phyloP scores from a whole-genome alignment of 2,888 invertebrate genomes.

The Gerris lacustris region DNA sequence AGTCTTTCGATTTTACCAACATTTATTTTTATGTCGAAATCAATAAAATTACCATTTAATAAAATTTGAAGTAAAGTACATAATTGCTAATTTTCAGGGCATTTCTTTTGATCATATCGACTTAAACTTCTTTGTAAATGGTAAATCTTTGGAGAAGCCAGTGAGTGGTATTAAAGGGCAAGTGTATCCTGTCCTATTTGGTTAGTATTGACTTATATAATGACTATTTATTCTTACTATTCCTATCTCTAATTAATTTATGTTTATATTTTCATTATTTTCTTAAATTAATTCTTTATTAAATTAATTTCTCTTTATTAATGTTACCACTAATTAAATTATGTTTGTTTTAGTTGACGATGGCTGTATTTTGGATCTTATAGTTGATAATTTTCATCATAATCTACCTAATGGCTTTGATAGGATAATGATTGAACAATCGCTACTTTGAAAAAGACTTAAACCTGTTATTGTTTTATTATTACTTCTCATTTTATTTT shows the following conservation, averaged over 20 bases:
- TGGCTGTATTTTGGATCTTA: slow-evolving; percentile 91
- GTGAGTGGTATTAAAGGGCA: slow-evolving; percentile 80
- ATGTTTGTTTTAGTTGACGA: slow-evolving; percentile 68
- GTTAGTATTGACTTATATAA: slow-evolving; percentile 42
- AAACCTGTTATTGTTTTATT: not conserved
- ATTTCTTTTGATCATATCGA: slow-evolving; percentile 93
- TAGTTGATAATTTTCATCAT: slow-evolving; percentile 78
- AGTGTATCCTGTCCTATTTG: slow-evolving; percentile 83
- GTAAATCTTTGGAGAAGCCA: slow-evolving; percentile 70
- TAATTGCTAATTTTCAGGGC: slow-evolving; percentile 46
- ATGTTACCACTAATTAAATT: too few relatives aligned
- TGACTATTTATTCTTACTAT: too few relatives aligned
- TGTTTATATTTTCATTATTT: too few relatives aligned
- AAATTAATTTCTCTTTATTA: too few relatives aligned
- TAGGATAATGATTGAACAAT: slow-evolving; percentile 92
- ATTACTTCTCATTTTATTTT: not conserved
- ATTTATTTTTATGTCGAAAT: too few relatives aligned
- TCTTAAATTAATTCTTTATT: too few relatives aligned
- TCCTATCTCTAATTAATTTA: too few relatives aligned
- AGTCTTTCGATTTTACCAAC: too few relatives aligned
- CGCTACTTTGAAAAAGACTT: slow-evolving; percentile 58
- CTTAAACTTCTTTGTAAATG: slow-evolving; percentile 87
- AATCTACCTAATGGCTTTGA: slow-evolving; percentile 79
- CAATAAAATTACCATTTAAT: too few relatives aligned
- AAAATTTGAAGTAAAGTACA: too few relatives aligned